A percentile compares a stretch with the other conserved stretches of the same genome.
Conservation (phyloP, 2,888 invertebrate species). For the Hydrotaea diabolus region DNA sequence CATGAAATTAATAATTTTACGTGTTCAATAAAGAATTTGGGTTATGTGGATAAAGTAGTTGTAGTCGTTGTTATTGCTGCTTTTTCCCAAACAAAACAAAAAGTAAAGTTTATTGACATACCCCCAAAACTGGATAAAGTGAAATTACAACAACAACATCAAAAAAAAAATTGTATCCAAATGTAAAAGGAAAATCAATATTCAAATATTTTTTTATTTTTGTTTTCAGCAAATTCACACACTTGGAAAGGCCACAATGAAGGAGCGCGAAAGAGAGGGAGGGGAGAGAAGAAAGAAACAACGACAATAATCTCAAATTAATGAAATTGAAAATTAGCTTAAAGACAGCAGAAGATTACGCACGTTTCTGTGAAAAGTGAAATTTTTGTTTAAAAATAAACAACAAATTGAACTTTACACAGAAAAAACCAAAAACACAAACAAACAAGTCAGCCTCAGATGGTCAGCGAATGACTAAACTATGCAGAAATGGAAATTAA, state of each 20-base stretch:
- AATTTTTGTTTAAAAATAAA: constrained; percentile 50
- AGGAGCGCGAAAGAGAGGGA: background rate
- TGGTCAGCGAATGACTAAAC: constrained; percentile 29
- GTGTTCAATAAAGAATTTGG: constrained; percentile 46
- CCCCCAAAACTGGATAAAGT: constrained; percentile 8
- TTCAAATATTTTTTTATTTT: constrained; percentile 25
- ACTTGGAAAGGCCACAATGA: background rate
- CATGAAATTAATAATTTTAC: constrained; percentile 38
- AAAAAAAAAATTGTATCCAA: constrained; percentile 8
- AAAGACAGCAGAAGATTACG: constrained; percentile 53
- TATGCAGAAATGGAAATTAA: constrained; percentile 40
- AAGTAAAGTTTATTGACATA: constrained; percentile 46
- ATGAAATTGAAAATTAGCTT: constrained; percentile 31
- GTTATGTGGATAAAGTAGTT: constrained; percentile 36
- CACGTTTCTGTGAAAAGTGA: constrained; percentile 35
- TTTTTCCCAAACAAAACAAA: constrained; percentile 11
- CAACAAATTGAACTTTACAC: constrained; percentile 17
- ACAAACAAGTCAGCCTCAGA: background rate
- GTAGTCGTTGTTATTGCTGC: background rate
- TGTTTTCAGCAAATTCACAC: constrained; percentile 20
- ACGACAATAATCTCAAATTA: background rate
- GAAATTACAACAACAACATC: constrained; percentile 29
- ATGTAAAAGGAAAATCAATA: constrained; percentile 25
- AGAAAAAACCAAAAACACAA: no score
- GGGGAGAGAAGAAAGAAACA: background rate